Evolutionary conservation across 2,113 vertebrate species (phyloP).

Genomic region (Dipodomys stephensi): DNA sequence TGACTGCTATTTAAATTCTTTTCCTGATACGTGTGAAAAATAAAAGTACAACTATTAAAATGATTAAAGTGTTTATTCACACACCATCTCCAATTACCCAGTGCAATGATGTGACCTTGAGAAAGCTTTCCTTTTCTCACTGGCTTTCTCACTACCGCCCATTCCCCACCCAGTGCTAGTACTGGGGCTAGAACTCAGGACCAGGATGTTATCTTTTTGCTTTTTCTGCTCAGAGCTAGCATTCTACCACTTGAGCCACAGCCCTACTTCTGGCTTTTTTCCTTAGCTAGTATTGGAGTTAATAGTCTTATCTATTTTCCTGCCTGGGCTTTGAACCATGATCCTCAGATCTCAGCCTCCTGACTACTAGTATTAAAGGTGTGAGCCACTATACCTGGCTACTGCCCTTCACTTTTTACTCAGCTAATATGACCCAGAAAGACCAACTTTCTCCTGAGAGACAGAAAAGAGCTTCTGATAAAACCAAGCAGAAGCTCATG

Average conservation of each 20-base stretch:
- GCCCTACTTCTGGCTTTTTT: no score
- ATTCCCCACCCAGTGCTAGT: neutral
- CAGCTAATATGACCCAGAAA: neutral
- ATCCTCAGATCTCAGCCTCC: no score
- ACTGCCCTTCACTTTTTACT: neutral
- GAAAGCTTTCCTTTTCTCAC: neutral
- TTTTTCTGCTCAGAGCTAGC: no score
- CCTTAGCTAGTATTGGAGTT: no score
- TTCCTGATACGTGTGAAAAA: constrained; percentile 58
- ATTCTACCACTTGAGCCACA: no score
- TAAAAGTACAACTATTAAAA: constrained; percentile 44
- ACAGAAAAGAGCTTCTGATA: neutral
- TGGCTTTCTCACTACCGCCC: neutral
- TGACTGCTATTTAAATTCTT: constrained; percentile 60
- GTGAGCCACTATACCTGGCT: no score
- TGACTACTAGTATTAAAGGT: no score
- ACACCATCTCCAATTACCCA: neutral
- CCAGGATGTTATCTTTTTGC: no score
- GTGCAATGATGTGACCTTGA: constrained; percentile 8
- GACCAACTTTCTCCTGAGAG: neutral
- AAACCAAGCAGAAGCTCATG: neutral
- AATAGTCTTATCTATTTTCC: no score
- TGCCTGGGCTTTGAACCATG: no score
- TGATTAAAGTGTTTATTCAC: constrained; percentile 3
- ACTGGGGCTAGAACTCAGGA: no score